Conservation (phyloP, 2,797 vertebrate genomes). For the Sebastes nivosus region DNA sequence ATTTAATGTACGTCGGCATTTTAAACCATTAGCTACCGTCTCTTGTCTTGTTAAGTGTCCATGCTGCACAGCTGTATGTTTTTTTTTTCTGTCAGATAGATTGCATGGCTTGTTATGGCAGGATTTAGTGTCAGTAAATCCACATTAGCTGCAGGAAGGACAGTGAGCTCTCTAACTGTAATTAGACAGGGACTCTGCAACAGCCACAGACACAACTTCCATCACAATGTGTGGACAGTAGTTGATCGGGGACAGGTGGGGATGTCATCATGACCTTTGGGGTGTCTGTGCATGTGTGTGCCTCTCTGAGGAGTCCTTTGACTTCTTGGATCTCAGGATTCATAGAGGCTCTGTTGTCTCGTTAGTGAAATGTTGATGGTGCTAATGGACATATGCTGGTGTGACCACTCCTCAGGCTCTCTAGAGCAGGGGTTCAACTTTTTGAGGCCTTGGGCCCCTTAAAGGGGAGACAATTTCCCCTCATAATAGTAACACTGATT, state of each 20-base stretch:
- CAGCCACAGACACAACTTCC: constrained; percentile 50
- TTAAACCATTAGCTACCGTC: constrained; percentile 73
- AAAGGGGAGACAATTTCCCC: too few relatives aligned
- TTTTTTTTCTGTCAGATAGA: constrained; percentile 48
- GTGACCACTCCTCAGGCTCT: background rate
- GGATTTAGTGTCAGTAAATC: constrained; percentile 73
- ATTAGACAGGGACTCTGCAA: constrained; percentile 65
- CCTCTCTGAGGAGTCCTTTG: constrained; percentile 28
- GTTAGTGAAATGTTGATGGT: constrained; percentile 72
- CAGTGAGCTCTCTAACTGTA: constrained; percentile 59
- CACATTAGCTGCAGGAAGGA: constrained; percentile 63
- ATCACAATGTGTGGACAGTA: constrained; percentile 69
- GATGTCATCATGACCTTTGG: constrained; percentile 73
- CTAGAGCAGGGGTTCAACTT: too few relatives aligned
- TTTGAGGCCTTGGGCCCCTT: too few relatives aligned
- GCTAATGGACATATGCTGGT: constrained; percentile 52
- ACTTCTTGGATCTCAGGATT: constrained; percentile 31
- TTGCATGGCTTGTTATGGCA: constrained; percentile 64
- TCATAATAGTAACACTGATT: too few relatives aligned
- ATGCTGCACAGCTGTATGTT: constrained; percentile 62
- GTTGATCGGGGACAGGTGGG: constrained; percentile 82
- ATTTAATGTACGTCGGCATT: constrained; percentile 58
- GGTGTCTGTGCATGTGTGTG: constrained; percentile 29
- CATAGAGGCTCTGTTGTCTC: constrained; percentile 65
- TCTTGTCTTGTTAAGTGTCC: constrained; percentile 52